phyloP scores from a whole-genome alignment of 1,140 invertebrate genomes.

The Oryctes rhinoceros region DNA sequence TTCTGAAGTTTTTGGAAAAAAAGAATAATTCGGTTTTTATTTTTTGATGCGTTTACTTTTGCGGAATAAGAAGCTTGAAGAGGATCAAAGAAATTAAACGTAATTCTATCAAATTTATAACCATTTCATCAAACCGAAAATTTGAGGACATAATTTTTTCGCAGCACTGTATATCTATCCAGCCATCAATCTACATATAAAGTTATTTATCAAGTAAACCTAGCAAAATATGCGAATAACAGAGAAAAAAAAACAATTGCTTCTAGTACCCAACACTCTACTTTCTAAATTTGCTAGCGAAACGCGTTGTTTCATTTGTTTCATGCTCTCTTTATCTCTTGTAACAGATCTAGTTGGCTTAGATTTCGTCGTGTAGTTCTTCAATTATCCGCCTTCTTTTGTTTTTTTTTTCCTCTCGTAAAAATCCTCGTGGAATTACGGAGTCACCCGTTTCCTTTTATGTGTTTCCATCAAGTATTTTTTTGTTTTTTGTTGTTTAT shows the following conservation, averaged over 20 bases:
- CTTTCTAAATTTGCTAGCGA: constrained; percentile 36
- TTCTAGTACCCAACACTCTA: not conserved
- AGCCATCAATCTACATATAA: too few relatives aligned
- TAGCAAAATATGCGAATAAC: not conserved
- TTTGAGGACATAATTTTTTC: too few relatives aligned
- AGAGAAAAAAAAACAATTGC: not conserved
- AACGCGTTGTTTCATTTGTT: constrained; percentile 27
- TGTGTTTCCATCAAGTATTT: not conserved
- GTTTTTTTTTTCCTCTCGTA: not conserved
- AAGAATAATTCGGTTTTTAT: too few relatives aligned
- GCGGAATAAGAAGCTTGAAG: too few relatives aligned
- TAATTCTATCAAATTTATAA: too few relatives aligned
- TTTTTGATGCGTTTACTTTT: too few relatives aligned
- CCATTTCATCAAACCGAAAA: too few relatives aligned
- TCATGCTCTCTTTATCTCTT: constrained; percentile 32
- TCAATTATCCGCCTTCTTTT: not conserved
- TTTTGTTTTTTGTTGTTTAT: too few relatives aligned
- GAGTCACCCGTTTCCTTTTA: not conserved
- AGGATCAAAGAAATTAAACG: too few relatives aligned
- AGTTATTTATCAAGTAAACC: not conserved
- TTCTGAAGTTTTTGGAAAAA: too few relatives aligned
- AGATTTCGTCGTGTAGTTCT: not conserved
- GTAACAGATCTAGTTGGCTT: constrained; percentile 36
- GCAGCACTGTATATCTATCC: too few relatives aligned
- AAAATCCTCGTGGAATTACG: not conserved